A percentile compares a stretch with the other conserved stretches of the same genome.
Conservation (phyloP, 2,113 vertebrate genomes). For the Rhinoptilus africanus region DNA sequence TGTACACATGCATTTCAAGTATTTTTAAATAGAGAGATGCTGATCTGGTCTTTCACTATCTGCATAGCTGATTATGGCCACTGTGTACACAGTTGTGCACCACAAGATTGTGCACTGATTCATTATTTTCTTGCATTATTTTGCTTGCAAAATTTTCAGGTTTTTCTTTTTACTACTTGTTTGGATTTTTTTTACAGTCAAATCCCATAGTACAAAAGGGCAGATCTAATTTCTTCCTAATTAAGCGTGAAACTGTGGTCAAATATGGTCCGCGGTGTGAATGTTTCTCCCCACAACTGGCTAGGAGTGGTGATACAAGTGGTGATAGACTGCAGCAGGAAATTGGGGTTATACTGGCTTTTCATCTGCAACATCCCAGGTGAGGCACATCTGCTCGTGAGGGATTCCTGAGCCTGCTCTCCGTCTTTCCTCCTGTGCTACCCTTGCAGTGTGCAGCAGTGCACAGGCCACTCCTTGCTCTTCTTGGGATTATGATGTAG, state of each 20-base stretch:
- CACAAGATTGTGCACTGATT: neutral
- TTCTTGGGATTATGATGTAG: neutral
- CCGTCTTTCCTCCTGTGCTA: neutral
- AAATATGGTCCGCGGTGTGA: neutral
- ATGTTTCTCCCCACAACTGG: neutral
- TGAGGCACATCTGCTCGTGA: neutral
- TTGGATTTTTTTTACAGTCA: neutral
- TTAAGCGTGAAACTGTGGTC: neutral
- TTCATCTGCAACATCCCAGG: neutral
- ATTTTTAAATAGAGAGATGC: neutral
- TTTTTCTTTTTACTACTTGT: neutral
- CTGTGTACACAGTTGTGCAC: neutral
- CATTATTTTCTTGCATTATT: neutral
- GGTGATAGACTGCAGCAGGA: constrained; percentile 3
- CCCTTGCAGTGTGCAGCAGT: neutral
- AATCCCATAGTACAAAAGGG: neutral
- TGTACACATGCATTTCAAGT: neutral
- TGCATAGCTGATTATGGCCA: neutral
- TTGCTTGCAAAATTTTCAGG: neutral
- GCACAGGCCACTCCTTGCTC: neutral
- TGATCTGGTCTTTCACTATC: neutral
- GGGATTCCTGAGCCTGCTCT: neutral
- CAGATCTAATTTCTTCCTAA: neutral
- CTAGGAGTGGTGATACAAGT: neutral
- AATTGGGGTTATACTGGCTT: neutral